Conservation (phyloP, 2,113 vertebrate genomes). For the Ophthalmolycus amberensis region DNA sequence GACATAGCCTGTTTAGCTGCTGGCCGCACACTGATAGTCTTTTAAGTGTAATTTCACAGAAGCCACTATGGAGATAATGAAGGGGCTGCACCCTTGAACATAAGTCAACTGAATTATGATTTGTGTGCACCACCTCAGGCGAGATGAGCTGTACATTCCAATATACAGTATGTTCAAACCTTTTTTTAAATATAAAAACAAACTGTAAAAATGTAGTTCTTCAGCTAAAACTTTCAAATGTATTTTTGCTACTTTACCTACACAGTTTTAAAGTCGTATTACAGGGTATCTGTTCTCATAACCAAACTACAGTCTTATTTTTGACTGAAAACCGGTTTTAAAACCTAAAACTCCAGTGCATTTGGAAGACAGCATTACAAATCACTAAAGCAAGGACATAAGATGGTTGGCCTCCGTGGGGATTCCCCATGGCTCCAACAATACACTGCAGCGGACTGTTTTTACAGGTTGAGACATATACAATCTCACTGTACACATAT, state of each 20-base stretch:
- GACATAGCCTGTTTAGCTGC: background rate
- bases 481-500: background rate
- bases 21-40: background rate
- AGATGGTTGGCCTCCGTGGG: background rate
- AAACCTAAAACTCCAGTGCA: background rate
- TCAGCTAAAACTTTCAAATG: background rate
- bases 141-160: constrained; percentile 7
- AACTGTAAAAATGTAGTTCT: background rate
- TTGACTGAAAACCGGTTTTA: background rate
- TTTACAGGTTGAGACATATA: constrained; percentile 2
- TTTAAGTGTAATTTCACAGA: background rate
- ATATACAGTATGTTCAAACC: background rate
- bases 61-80: background rate
- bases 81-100: background rate
- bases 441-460: background rate
- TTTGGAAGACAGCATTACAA: background rate
- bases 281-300: constrained; percentile 6
- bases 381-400: background rate
- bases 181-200: background rate
- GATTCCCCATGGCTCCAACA: background rate
- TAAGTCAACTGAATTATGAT: background rate
- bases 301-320: background rate
- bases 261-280: background rate
- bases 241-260: background rate
- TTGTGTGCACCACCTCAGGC: background rate